A percentile compares a stretch with the other conserved stretches of the same genome.
Conservation (phyloP, 2,797 vertebrate genomes). For the Gobionotothen gibberifrons region DNA sequence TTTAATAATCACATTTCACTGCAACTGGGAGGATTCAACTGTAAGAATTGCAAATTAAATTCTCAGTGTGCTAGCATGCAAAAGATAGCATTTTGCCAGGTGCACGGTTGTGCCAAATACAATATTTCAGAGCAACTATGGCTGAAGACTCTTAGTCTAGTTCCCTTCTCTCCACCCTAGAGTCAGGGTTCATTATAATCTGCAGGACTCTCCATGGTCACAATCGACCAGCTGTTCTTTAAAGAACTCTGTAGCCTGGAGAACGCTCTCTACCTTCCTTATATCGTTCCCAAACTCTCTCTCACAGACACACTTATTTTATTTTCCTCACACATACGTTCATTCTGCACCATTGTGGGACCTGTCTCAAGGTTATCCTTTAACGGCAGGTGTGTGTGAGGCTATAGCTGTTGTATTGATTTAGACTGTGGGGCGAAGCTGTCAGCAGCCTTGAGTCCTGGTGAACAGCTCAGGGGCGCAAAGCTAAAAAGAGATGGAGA, state of each 20-base stretch:
- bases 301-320: background rate
- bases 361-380: conserved; percentile 72
- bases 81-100: background rate
- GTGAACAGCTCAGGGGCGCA: conserved; percentile 55
- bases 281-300: conserved; percentile 11
- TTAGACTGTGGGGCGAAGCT: conserved; percentile 64
- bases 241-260: conserved; percentile 45
- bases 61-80: background rate
- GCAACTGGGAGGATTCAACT: background rate
- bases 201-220: conserved; percentile 26
- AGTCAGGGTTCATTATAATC: conserved; percentile 54
- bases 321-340: conserved; percentile 39
- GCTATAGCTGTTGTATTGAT: conserved; percentile 76
- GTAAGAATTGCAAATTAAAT: background rate
- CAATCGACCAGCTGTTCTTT: conserved; percentile 54
- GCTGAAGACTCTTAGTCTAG: conserved; percentile 10
- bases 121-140: background rate
- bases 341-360: conserved; percentile 49
- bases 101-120: background rate
- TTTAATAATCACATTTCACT: too few relatives aligned
- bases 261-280: conserved; percentile 28
- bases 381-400: conserved; percentile 47
- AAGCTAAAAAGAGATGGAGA: conserved; percentile 49
- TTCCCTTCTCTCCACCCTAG: background rate
- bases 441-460: conserved; percentile 72